Evolutionary conservation across 2,888 invertebrate genomes (phyloP).

Genomic region (Lypha dubia): DNA sequence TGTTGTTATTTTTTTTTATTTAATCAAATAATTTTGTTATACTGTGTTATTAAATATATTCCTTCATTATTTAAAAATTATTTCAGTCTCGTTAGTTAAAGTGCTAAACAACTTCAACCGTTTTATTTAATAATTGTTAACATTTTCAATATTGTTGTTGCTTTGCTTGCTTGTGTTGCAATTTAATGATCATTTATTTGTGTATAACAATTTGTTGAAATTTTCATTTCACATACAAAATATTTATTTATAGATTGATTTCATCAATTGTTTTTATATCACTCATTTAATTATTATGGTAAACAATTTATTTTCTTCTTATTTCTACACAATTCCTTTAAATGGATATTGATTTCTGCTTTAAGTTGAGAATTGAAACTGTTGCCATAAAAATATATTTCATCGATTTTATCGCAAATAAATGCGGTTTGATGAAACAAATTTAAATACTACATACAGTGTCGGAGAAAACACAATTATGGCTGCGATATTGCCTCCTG

Average conservation of each 20-base stretch:
- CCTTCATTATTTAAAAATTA: conserved; percentile 47
- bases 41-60: no score
- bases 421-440: not conserved
- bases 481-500: not conserved
- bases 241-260: conserved; percentile 54
- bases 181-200: conserved; percentile 22
- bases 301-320: conserved; percentile 18
- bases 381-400: not conserved
- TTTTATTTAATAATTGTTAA: not conserved
- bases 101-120: not conserved
- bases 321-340: not conserved
- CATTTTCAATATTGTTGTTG: conserved; percentile 21
- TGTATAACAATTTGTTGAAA: conserved; percentile 28
- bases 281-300: not conserved
- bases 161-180: conserved; percentile 6
- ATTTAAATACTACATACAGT: not conserved
- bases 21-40: not conserved
- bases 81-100: conserved; percentile 44
- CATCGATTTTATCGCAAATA: not conserved
- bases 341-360: conserved; percentile 7
- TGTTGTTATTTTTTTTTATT: conserved; percentile 10
- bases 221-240: conserved; percentile 36
- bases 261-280: conserved; percentile 21
- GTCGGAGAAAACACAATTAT: not conserved
- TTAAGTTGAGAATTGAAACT: not conserved